A percentile compares a stretch with the other conserved stretches of the same genome.
Conservation (phyloP, 1,140 invertebrate species). For the Nephotettix cincticeps region DNA sequence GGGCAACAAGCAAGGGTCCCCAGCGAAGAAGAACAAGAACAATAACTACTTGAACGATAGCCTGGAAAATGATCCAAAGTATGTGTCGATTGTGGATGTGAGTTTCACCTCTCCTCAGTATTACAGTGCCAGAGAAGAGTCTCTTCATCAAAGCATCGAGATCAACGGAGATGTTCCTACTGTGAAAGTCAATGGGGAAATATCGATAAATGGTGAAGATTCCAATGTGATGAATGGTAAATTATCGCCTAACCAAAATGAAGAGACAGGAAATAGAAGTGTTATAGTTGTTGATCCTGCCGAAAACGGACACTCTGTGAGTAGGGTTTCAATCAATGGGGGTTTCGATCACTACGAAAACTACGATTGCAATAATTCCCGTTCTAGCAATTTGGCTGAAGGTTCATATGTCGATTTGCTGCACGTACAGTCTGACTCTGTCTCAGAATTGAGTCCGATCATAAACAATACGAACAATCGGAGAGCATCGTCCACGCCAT, state of each 20-base stretch:
- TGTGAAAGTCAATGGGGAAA: background rate
- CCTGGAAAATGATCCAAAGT: conserved; percentile 18
- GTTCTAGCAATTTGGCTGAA: no score
- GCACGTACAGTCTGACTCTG: no score
- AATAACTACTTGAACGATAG: background rate
- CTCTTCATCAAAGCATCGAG: background rate
- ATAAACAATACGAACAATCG: no score
- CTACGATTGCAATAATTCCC: no score
- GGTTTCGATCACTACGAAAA: background rate
- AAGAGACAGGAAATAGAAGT: no score
- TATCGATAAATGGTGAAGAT: background rate
- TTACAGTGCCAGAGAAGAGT: background rate
- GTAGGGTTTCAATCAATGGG: background rate
- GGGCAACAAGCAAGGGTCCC: background rate
- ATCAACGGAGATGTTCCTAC: background rate
- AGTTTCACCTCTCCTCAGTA: background rate
- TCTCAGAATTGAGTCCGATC: no score
- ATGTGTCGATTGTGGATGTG: conserved; percentile 27
- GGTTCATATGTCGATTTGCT: no score
- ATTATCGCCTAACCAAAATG: no score
- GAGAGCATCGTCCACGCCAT: no score
- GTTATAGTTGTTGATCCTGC: background rate
- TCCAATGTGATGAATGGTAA: no score
- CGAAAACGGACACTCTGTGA: conserved; percentile 1
- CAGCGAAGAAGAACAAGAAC: conserved; percentile 7